Evolutionary conservation across 2,888 invertebrate species (phyloP).

Genomic region (Tinea trinotella): DNA sequence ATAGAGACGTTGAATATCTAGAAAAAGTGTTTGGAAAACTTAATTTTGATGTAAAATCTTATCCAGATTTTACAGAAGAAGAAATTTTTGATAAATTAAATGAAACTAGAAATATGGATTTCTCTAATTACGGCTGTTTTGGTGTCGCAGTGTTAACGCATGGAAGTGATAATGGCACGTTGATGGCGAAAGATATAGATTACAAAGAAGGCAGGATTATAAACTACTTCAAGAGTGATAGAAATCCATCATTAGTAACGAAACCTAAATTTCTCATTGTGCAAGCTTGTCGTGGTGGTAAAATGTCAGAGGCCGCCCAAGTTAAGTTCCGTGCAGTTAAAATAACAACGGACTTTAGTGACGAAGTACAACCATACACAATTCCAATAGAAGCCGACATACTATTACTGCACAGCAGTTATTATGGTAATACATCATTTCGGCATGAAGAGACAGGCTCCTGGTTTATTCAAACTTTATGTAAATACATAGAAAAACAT

Average conservation of each 20-base stretch:
- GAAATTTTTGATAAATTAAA: conserved; percentile 36
- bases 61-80: conserved; percentile 38
- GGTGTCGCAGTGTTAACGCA: conserved; percentile 49
- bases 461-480: conserved; percentile 55
- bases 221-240: conserved; percentile 40
- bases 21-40: conserved; percentile 37
- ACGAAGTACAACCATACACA: conserved; percentile 41
- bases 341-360: conserved; percentile 33
- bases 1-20: conserved; percentile 40
- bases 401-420: conserved; percentile 51
- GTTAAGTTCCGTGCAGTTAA: conserved; percentile 25
- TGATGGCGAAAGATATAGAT: conserved; percentile 41
- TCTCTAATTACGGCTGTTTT: conserved; percentile 50
- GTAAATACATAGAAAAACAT: conserved; percentile 39
- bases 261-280: conserved; percentile 52
- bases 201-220: conserved; percentile 49
- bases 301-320: conserved; percentile 31
- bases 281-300: conserved; percentile 53
- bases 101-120: conserved; percentile 36
- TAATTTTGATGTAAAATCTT: conserved; percentile 39
- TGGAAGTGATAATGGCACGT: conserved; percentile 39
- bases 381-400: conserved; percentile 52
- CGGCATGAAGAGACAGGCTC: conserved; percentile 45
- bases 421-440: conserved; percentile 42
- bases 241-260: conserved; percentile 37